phyloP scores from a whole-genome alignment of 2,113 vertebrate species.

The Eleginops maclovinus region DNA sequence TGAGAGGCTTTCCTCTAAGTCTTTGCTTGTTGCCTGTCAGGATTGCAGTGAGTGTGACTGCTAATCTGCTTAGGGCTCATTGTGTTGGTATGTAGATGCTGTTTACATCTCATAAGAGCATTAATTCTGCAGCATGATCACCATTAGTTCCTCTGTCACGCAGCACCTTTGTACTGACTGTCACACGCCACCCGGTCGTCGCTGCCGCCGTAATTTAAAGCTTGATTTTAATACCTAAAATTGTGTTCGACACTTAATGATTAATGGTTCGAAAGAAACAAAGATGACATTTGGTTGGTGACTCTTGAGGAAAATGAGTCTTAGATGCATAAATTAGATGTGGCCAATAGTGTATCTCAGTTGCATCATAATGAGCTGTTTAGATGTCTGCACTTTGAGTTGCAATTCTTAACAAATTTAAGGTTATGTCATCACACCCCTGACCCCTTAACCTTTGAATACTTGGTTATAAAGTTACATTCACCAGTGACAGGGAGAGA shows the following conservation, averaged over 20 bases:
- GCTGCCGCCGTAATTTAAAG: background rate
- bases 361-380: background rate
- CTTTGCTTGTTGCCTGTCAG: constrained; percentile 39
- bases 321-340: constrained; percentile 25
- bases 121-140: constrained; percentile 59
- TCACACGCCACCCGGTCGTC: background rate
- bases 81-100: constrained; percentile 62
- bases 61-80: constrained; percentile 72
- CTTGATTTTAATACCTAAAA: background rate
- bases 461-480: constrained; percentile 19
- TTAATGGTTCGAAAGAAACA: constrained; percentile 6
- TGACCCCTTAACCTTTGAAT: constrained; percentile 1
- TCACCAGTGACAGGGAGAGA: background rate
- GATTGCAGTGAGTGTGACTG: constrained; percentile 59
- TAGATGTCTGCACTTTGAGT: background rate
- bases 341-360: constrained; percentile 28
- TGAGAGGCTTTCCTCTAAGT: constrained; percentile 42
- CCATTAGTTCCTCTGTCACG: constrained; percentile 48
- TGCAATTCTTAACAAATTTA: background rate
- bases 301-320: background rate
- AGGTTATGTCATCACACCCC: background rate
- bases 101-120: constrained; percentile 69
- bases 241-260: constrained; percentile 14
- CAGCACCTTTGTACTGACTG: constrained; percentile 37
- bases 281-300: background rate